Evolutionary conservation across 1,140 invertebrate species (phyloP).

Genomic region (Drosophila varians): DNA sequence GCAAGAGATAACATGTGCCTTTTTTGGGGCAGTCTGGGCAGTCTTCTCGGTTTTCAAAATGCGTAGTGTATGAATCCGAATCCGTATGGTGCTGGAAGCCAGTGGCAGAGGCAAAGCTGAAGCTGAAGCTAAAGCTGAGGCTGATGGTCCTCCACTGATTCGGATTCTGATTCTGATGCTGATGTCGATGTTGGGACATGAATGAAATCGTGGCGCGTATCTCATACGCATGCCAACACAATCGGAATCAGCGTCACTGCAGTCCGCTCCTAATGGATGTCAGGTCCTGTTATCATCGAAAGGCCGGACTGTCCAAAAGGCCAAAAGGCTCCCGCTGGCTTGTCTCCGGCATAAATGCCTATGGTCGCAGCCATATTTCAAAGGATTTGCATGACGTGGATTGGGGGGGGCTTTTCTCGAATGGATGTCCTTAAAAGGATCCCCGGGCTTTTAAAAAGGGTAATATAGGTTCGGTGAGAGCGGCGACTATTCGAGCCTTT

Average conservation of each 20-base stretch:
- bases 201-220: slow-evolving; percentile 74
- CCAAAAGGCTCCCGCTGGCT: slow-evolving; percentile 43
- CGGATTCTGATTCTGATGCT: neutral
- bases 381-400: slow-evolving; percentile 36
- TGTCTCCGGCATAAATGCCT: slow-evolving; percentile 30
- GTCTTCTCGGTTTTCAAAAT: slow-evolving; percentile 40
- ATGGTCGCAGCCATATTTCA: slow-evolving; percentile 48
- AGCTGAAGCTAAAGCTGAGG: neutral
- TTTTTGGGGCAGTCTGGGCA: slow-evolving; percentile 16
- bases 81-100: neutral
- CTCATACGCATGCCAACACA: slow-evolving; percentile 65
- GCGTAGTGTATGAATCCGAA: slow-evolving; percentile 39
- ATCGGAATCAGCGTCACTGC: slow-evolving; percentile 35
- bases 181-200: slow-evolving; percentile 33
- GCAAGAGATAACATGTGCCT: slow-evolving; percentile 28
- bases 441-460: neutral
- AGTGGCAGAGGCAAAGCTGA: neutral
- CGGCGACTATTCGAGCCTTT: neutral
- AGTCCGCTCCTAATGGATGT: slow-evolving; percentile 56
- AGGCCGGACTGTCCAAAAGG: slow-evolving; percentile 1
- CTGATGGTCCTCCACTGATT: neutral
- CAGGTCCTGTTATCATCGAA: slow-evolving; percentile 57
- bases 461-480: slow-evolving; percentile 11
- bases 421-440: neutral
- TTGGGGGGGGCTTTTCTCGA: neutral